phyloP scores from a whole-genome alignment of 2,888 invertebrate genomes.

The Hololepta plana region DNA sequence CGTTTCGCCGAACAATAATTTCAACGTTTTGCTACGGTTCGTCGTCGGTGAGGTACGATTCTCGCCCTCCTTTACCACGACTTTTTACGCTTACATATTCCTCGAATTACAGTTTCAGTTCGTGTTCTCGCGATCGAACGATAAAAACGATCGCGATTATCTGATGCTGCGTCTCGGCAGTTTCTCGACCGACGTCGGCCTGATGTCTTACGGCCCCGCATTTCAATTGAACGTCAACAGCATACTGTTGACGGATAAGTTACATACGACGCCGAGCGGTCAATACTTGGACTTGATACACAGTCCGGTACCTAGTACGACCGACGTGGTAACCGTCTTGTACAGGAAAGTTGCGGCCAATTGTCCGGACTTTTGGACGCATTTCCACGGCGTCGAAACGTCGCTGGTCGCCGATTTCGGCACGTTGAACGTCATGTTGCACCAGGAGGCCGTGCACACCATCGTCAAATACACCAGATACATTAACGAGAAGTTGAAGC shows the following conservation, averaged over 20 bases:
- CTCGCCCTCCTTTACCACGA: not conserved
- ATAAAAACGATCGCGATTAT: conserved; percentile 52
- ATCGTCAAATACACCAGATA: conserved; percentile 50
- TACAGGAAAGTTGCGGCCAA: conserved; percentile 65
- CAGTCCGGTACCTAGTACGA: conserved; percentile 32
- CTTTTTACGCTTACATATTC: conserved; percentile 1
- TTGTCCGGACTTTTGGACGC: conserved; percentile 66
- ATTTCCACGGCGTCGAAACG: conserved; percentile 66
- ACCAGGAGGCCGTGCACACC: conserved; percentile 53
- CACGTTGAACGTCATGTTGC: conserved; percentile 42
- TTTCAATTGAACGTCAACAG: conserved; percentile 50
- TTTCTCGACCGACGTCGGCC: conserved; percentile 51
- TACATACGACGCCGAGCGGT: conserved; percentile 54
- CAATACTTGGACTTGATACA: conserved; percentile 59
- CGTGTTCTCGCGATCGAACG: conserved; percentile 43
- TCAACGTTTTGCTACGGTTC: conserved; percentile 49
- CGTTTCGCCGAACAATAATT: conserved; percentile 58
- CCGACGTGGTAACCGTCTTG: conserved; percentile 50
- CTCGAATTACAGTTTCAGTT: conserved; percentile 45
- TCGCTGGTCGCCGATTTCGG: conserved; percentile 54
- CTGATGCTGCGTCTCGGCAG: conserved; percentile 51
- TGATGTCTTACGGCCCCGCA: conserved; percentile 64
- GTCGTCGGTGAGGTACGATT: conserved; percentile 46
- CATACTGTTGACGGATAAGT: conserved; percentile 52
- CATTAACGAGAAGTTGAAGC: conserved; percentile 43